Conservation (phyloP, 2,888 invertebrate genomes). For the Pomacea canaliculata region DNA sequence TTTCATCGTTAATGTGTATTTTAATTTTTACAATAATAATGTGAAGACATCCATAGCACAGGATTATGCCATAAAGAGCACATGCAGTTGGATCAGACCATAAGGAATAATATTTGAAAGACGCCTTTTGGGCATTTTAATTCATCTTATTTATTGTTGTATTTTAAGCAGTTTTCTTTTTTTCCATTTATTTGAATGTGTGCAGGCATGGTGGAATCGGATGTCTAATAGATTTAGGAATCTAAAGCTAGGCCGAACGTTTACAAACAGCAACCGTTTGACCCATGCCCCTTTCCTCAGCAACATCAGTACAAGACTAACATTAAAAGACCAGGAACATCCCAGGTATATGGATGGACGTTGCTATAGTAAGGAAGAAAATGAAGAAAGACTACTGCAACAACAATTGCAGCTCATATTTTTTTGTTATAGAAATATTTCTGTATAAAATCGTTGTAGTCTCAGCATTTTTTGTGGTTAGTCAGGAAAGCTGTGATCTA, state of each 20-base stretch:
- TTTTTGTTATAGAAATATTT: no score
- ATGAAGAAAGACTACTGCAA: no score
- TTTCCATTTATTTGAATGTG: background rate
- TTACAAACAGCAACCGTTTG: conserved; percentile 57
- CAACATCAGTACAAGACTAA: conserved; percentile 47
- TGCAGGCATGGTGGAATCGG: conserved; percentile 66
- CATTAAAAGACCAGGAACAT: conserved; percentile 40
- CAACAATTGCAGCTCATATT: no score
- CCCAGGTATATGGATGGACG: conserved; percentile 33
- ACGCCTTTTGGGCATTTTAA: background rate
- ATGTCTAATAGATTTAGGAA: conserved; percentile 67
- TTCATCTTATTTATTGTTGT: background rate
- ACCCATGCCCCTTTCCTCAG: conserved; percentile 49
- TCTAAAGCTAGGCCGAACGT: conserved; percentile 64
- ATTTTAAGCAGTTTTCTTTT: background rate
- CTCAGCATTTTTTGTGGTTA: no score
- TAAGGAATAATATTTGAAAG: no score
- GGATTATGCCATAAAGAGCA: no score
- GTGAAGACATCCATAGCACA: no score
- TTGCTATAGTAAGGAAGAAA: background rate
- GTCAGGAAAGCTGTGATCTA: no score
- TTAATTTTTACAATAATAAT: no score
- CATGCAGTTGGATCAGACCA: no score
- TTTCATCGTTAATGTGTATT: no score
- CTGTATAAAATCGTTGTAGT: no score